These are phyloP conservation scores for Psilopsiagon aurifrons DNA, from an alignment of 2,113 vertebrate species.

Conservation along the genomic window DNA sequence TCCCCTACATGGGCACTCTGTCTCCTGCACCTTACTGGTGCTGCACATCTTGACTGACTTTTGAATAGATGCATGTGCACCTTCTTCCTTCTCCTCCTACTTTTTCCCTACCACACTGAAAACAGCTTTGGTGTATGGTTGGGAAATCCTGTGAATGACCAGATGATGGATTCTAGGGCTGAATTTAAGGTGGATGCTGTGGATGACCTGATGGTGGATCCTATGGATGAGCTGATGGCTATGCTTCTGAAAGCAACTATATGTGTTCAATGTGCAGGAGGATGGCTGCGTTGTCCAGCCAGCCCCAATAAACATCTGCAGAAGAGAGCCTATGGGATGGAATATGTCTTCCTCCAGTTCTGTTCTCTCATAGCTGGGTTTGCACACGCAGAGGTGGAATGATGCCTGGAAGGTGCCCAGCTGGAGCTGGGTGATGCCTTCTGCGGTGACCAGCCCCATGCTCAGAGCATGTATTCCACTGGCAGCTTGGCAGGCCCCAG, in stretches of 20 bases:
- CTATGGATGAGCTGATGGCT: not conserved
- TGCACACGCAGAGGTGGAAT: accelerated
- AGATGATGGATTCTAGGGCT: no score
- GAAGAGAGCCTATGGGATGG: accelerated
- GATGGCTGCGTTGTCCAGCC: accelerated
- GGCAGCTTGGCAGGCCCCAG: not conserved
- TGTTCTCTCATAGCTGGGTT: not conserved
- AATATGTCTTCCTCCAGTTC: not conserved
- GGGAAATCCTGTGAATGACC: not conserved
- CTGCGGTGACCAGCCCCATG: not conserved
- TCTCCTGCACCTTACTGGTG: not conserved
- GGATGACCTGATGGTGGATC: not conserved
- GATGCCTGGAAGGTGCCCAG: not conserved
- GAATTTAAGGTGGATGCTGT: not conserved
- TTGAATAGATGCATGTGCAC: not conserved
- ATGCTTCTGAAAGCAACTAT: not conserved
- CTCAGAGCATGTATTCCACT: not conserved
- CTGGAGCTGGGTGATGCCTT: not conserved
- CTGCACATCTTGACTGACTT: not conserved
- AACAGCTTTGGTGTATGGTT: not conserved
- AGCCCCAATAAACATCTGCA: not conserved
- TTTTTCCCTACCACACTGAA: not conserved
- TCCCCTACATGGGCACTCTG: not conserved
- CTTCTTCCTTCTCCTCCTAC: no score
- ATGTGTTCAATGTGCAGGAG: accelerated